Percentiles rank a stretch among this genome's conserved stretches.
Evolutionary conservation across 1,140 invertebrate species (phyloP).

Genomic region (Bemisia tabaci): DNA sequence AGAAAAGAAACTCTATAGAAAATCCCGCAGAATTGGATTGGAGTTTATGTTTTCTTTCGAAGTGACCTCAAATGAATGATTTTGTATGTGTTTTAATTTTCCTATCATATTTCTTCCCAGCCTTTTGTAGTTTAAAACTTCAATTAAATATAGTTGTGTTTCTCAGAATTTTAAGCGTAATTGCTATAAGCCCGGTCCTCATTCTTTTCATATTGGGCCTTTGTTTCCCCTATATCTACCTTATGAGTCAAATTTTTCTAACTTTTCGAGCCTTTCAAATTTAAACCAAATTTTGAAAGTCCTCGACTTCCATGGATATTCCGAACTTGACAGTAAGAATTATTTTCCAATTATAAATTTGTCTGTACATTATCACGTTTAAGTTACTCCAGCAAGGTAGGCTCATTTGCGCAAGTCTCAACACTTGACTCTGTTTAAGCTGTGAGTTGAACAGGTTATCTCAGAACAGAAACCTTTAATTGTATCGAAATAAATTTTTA

Average conservation of each 20-base stretch:
- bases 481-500: no score
- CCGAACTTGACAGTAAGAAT: neutral
- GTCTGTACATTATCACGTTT: neutral
- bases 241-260: neutral
- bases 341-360: neutral
- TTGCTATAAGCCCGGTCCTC: neutral
- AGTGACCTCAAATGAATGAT: no score
- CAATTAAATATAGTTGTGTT: neutral
- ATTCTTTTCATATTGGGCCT: neutral
- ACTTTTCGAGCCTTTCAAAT: neutral
- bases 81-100: neutral
- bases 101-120: neutral
- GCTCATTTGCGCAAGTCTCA: no score
- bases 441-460: no score
- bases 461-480: no score
- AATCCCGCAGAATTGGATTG: neutral
- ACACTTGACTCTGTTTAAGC: no score
- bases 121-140: neutral
- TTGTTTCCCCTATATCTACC: neutral
- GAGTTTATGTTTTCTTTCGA: neutral
- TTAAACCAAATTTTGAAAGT: no score
- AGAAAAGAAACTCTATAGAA: neutral
- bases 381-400: no score
- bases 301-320: neutral
- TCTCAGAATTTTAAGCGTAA: neutral